Evolutionary conservation across 53 echinoderm and acorn worm species (phyloP).

Genomic region (Paracentrotus lividus): DNA sequence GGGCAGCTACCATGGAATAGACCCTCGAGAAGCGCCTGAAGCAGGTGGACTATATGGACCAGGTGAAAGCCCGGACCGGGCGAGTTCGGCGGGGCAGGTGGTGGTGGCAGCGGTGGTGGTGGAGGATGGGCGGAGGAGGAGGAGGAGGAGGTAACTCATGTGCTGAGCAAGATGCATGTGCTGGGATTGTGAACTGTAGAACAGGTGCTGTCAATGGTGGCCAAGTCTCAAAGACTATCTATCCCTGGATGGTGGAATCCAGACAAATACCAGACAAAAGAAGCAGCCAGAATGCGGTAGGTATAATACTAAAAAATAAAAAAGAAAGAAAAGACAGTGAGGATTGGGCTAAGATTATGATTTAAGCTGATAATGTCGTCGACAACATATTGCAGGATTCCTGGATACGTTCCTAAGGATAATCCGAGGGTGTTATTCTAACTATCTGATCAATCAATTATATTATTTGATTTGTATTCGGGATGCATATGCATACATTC

Average conservation of each 20-base stretch:
- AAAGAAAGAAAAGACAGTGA: constrained; percentile 12
- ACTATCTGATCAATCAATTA: no score
- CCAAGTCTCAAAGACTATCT: constrained; percentile 77
- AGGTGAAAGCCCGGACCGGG: constrained; percentile 66
- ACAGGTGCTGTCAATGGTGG: constrained; percentile 68
- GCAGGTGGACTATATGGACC: constrained; percentile 64
- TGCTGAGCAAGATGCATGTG: constrained; percentile 64
- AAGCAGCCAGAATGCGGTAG: constrained; percentile 76
- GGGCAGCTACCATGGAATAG: constrained; percentile 63
- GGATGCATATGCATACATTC: no score
- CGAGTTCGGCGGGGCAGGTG: constrained; percentile 65
- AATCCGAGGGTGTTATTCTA: no score
- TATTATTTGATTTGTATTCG: no score
- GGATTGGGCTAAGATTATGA: background rate
- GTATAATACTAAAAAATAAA: no score
- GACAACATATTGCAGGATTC: background rate
- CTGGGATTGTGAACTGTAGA: constrained; percentile 64
- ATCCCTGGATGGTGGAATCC: constrained; percentile 89
- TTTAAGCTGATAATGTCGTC: background rate
- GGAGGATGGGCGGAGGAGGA: background rate
- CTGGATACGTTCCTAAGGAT: background rate
- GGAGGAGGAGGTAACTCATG: constrained; percentile 51
- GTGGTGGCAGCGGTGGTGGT: constrained; percentile 52
- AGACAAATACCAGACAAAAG: constrained; percentile 86
- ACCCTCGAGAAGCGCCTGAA: constrained; percentile 59